Conservation (phyloP, 2,888 invertebrate species). For the Antheraea assamensis region DNA sequence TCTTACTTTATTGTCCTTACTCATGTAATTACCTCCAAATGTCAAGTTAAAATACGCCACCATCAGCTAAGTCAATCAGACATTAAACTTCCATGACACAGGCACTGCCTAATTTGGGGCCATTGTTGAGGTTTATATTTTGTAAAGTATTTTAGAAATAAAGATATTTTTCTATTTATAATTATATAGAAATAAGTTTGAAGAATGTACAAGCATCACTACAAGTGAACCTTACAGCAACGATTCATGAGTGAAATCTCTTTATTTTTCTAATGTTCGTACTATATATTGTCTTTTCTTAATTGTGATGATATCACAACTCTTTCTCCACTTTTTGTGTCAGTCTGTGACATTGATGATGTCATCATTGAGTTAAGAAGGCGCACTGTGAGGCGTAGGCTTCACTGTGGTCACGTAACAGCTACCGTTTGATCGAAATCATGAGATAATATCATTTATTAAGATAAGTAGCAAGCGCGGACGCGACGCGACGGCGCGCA, state of each 20-base stretch:
- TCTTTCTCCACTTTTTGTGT: neutral
- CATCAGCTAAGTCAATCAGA: too few species aligned
- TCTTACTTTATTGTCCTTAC: too few species aligned
- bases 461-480: slow-evolving; percentile 13
- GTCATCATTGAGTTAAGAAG: neutral
- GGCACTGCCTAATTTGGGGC: too few species aligned
- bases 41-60: too few species aligned
- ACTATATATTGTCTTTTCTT: neutral
- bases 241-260: neutral
- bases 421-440: slow-evolving; percentile 23
- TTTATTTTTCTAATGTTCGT: neutral
- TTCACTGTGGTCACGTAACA: slow-evolving; percentile 17
- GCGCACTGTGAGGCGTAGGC: neutral
- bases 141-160: too few species aligned
- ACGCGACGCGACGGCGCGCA: neutral
- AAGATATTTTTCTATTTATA: too few species aligned
- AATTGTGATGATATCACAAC: neutral
- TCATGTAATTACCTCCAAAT: too few species aligned
- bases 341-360: neutral
- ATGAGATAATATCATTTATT: slow-evolving; percentile 23
- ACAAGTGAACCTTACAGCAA: neutral
- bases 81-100: too few species aligned
- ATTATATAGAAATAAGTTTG: too few species aligned
- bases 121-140: too few species aligned
- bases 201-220: neutral